Evolutionary conservation across 2,797 vertebrate genomes (phyloP).

Genomic region (Cuculus canorus): DNA sequence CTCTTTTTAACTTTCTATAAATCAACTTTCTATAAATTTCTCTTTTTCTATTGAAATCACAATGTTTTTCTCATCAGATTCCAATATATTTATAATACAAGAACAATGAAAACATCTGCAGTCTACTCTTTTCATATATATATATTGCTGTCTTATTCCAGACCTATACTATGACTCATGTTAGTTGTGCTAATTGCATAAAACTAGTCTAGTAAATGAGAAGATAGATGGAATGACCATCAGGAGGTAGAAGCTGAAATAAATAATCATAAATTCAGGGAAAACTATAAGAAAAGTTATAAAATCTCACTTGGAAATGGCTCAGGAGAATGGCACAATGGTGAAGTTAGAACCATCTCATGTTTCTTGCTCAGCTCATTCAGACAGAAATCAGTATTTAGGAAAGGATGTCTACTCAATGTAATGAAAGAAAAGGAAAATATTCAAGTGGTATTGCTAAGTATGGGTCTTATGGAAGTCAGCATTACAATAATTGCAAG

Average conservation of each 20-base stretch:
- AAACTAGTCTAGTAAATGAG: neutral
- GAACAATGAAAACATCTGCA: neutral
- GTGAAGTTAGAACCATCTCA: neutral
- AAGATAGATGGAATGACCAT: neutral
- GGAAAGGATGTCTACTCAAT: neutral
- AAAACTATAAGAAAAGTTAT: neutral
- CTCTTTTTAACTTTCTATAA: neutral
- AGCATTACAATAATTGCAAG: neutral
- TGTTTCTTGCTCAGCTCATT: neutral
- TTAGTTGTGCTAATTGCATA: neutral
- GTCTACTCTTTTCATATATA: neutral
- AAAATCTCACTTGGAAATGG: neutral
- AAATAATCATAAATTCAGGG: neutral
- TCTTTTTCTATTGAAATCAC: neutral
- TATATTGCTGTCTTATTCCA: neutral
- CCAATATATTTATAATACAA: neutral
- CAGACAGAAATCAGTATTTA: neutral
- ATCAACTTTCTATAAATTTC: neutral
- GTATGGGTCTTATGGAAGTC: neutral
- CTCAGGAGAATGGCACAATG: neutral
- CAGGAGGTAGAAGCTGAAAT: neutral
- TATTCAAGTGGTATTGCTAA: neutral
- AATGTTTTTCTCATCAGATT: neutral
- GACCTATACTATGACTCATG: neutral
- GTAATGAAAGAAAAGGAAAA: neutral